Base-by-base conservation (phyloP, 2,888 invertebrate species). In the Barypeithes pellucidus region DNA sequence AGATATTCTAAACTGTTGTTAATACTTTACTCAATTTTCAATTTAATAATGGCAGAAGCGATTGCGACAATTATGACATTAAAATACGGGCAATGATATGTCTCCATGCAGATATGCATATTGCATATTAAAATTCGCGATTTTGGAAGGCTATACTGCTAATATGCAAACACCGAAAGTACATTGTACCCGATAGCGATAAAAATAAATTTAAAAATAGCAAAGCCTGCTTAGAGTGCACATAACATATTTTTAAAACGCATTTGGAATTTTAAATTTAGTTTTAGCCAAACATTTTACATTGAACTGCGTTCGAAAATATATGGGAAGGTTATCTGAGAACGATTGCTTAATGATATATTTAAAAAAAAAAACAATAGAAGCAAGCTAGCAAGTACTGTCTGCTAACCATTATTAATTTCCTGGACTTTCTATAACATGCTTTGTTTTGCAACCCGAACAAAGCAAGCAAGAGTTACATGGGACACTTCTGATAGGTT, bases 241-340 rank as follows among this genome's bases (percentile, higher is more conserved):
- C 79, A 80, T 81, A 80, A 81, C 79, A 81, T 81, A 82, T 81
- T 82, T 82, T 82, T 79, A 78, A 83, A 82, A 82, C 82, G 81
- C 78, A 80, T 82, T 82, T 81, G 79, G 83, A 82, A 82, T 83
- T 82, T 83, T 83, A 83, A 82, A 82, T 82, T 82, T 83, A 82
- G 82, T 82, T 82, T 75, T 73, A 54, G 81, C 79, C 81, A 81
- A 81, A 81, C 79, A 79, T 77, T 79, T 80, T 52, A 50, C 45
- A 67, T 22, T n/a, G 33, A 22, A 41, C 66, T 47, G 50, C 66
- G 70, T 74, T 74, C 73, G 14, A 52, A 5, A 52, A 52, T 5
- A 0, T 29, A 52, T 52, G 7, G 24, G 2, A 47, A 0, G 16
- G 8, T 47, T 18, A 11, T 45, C 45, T 45, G 16, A 33, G 33